These are phyloP conservation scores for Bombus waltoni DNA, from an alignment of 1,140 invertebrate species.

Conservation along the genomic window DNA sequence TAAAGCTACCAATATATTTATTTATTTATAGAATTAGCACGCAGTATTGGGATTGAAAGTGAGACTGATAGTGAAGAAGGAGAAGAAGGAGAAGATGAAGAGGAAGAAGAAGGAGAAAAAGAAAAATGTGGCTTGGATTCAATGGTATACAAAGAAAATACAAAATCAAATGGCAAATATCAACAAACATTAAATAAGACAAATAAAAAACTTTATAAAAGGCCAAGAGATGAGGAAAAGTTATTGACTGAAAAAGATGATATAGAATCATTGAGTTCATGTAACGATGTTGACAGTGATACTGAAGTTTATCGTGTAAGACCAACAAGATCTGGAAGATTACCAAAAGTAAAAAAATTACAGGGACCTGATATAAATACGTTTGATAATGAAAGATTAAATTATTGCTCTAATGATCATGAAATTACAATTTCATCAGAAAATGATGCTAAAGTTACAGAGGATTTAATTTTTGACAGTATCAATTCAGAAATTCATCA, in stretches of 20 bases:
- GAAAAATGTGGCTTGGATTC: not conserved
- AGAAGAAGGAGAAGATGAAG: conserved; percentile 33
- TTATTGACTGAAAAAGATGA: conserved; percentile 37
- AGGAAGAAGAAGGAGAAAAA: conserved; percentile 46
- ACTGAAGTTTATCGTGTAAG: conserved; percentile 74
- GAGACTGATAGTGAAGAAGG: conserved; percentile 35
- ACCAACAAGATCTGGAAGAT: conserved; percentile 77
- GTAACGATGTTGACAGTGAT: conserved; percentile 68
- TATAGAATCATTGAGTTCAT: conserved; percentile 18
- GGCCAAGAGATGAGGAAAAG: conserved; percentile 22
- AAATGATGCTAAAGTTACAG: not conserved
- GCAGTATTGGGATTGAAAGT: conserved; percentile 49
- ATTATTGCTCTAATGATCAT: conserved; percentile 13
- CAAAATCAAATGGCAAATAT: not conserved
- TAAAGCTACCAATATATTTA: not conserved
- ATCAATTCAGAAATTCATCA: conserved; percentile 21
- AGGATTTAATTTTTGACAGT: not conserved
- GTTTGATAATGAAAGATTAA: conserved; percentile 54
- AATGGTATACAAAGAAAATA: not conserved
- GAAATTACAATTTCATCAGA: conserved; percentile 18
- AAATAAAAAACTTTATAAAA: conserved; percentile 39
- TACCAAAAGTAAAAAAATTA: conserved; percentile 72
- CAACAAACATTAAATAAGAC: conserved; percentile 14
- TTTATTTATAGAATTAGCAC: conserved; percentile 46
- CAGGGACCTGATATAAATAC: conserved; percentile 72